Evolutionary conservation across 1,140 invertebrate genomes (phyloP).

Genomic region (Sinella curviseta): DNA sequence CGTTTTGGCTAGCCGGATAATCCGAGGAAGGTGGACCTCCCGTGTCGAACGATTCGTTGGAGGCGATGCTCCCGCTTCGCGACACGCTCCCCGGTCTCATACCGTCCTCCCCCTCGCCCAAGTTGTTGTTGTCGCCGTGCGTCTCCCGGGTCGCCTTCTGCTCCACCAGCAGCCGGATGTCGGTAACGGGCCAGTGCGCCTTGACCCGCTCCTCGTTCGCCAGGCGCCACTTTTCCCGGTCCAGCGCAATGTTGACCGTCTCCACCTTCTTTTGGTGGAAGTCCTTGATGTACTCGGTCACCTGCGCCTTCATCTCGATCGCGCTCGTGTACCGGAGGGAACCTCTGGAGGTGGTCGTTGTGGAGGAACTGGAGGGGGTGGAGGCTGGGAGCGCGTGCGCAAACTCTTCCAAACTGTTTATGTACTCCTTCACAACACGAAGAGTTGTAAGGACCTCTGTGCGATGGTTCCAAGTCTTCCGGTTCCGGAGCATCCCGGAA

Average conservation of each 20-base stretch:
- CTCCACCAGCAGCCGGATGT: neutral
- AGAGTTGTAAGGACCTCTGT: constrained; percentile 41
- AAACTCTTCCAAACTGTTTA: constrained; percentile 43
- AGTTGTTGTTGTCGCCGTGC: neutral
- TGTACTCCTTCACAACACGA: constrained; percentile 35
- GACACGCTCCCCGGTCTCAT: neutral
- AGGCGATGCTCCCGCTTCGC: neutral
- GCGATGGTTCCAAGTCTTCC: constrained; percentile 27
- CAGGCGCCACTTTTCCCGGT: constrained; percentile 46
- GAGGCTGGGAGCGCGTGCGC: constrained; percentile 27
- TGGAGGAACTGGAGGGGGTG: neutral
- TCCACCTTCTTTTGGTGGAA: constrained; percentile 47
- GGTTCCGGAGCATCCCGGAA: constrained; percentile 38
- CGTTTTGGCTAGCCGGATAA: constrained; percentile 32
- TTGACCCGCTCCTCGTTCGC: constrained; percentile 37
- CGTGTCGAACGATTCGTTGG: neutral
- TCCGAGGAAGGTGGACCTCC: neutral
- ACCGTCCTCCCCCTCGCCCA: neutral
- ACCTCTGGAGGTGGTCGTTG: constrained; percentile 5
- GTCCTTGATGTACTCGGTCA: constrained; percentile 41
- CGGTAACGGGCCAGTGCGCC: neutral
- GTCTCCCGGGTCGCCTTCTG: neutral
- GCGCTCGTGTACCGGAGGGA: constrained; percentile 36
- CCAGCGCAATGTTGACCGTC: constrained; percentile 41
- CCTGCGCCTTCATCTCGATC: constrained; percentile 47